phyloP scores from a whole-genome alignment of 1,140 invertebrate species.

The Mycetomoellerius zeteki region DNA sequence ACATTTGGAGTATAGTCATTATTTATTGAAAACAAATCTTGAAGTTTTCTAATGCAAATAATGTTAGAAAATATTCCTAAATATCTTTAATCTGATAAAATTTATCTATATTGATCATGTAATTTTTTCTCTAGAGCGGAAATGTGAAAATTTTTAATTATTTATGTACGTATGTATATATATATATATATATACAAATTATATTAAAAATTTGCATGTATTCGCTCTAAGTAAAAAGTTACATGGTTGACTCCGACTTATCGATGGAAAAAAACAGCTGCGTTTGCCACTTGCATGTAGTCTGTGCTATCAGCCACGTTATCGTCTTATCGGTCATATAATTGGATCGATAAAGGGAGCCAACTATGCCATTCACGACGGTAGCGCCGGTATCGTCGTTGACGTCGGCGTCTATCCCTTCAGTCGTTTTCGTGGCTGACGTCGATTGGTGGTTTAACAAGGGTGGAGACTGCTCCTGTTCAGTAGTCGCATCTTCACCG shows the following conservation, averaged over 20 bases:
- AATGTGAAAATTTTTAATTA: too few species aligned
- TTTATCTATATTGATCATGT: neutral
- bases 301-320: neutral
- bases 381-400: conserved; percentile 37
- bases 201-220: too few species aligned
- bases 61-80: neutral
- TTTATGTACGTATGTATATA: too few species aligned
- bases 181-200: too few species aligned
- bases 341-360: conserved; percentile 63
- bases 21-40: neutral
- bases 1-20: neutral
- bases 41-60: neutral
- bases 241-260: neutral
- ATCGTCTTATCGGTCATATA: neutral
- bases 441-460: conserved; percentile 72
- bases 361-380: conserved; percentile 12
- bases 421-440: conserved; percentile 36
- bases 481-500: neutral
- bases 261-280: neutral
- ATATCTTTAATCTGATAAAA: neutral
- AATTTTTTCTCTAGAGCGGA: too few species aligned
- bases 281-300: neutral
- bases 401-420: conserved; percentile 46
- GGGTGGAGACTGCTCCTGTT: conserved; percentile 78
- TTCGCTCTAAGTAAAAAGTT: too few species aligned